Conservation (phyloP, 2,888 invertebrate species). For the Unio delphinus region DNA sequence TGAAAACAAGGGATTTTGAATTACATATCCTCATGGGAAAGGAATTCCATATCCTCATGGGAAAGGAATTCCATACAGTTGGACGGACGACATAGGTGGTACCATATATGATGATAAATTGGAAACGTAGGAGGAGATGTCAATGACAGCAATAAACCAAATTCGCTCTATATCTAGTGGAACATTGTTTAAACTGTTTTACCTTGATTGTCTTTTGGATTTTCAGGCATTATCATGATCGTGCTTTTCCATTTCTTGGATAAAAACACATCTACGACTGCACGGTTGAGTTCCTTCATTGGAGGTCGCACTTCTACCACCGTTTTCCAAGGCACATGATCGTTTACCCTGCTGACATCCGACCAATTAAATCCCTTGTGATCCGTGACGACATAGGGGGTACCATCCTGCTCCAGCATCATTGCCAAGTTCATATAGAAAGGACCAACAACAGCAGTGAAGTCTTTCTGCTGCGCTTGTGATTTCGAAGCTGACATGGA, state of each 20-base stretch:
- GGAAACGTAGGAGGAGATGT: too few relatives aligned
- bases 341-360: constrained; percentile 55
- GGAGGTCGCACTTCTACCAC: constrained; percentile 59
- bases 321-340: constrained; percentile 52
- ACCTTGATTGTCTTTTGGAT: constrained; percentile 58
- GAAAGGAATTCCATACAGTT: too few relatives aligned
- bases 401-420: constrained; percentile 46
- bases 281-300: constrained; percentile 52
- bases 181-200: not conserved
- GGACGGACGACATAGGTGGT: too few relatives aligned
- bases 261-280: constrained; percentile 57
- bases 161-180: too few relatives aligned
- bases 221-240: constrained; percentile 59
- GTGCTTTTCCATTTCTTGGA: constrained; percentile 48
- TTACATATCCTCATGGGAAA: too few relatives aligned
- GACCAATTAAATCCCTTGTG: constrained; percentile 62
- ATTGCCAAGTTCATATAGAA: constrained; percentile 62
- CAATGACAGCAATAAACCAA: too few relatives aligned
- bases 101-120: too few relatives aligned
- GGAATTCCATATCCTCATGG: too few relatives aligned
- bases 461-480: constrained; percentile 11
- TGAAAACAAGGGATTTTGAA: too few relatives aligned
- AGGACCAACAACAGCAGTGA: constrained; percentile 57
- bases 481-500: not conserved
- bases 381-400: constrained; percentile 61